Conservation (phyloP, 2,113 vertebrate species). For the Hiodon alosoides region DNA sequence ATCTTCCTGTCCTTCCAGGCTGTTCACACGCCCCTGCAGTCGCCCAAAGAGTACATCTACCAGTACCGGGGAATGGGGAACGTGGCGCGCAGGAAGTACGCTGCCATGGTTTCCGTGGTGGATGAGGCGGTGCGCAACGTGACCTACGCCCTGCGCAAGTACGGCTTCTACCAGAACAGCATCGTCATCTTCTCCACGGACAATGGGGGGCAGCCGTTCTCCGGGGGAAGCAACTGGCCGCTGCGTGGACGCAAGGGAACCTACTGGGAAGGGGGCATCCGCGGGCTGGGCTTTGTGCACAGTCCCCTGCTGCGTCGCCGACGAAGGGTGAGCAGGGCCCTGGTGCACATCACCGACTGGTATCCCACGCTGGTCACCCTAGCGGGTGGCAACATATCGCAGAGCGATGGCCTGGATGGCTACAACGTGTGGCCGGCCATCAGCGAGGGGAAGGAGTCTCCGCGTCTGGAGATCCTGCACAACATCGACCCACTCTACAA, state of each 20-base stretch:
- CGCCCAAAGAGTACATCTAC: slow-evolving; percentile 85
- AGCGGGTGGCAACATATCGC: slow-evolving; percentile 77
- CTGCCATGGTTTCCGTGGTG: slow-evolving; percentile 92
- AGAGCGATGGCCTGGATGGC: slow-evolving; percentile 73
- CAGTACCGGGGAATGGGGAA: slow-evolving; percentile 83
- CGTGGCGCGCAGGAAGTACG: slow-evolving; percentile 82
- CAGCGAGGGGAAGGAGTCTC: slow-evolving; percentile 82
- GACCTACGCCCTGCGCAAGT: slow-evolving; percentile 87
- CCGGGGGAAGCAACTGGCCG: slow-evolving; percentile 93
- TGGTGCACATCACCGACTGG: slow-evolving; percentile 97
- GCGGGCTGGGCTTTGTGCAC: slow-evolving; percentile 90
- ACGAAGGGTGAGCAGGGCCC: slow-evolving; percentile 73
- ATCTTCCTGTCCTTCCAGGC: slow-evolving; percentile 95
- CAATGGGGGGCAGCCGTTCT: slow-evolving; percentile 91
- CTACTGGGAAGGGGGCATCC: slow-evolving; percentile 92
- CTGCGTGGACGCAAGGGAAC: slow-evolving; percentile 93
- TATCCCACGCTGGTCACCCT: slow-evolving; percentile 86
- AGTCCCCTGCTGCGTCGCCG: slow-evolving; percentile 84
- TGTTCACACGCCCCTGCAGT: slow-evolving; percentile 89
- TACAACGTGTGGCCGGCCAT: slow-evolving; percentile 85
- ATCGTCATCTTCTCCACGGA: slow-evolving; percentile 90
- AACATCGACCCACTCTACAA: slow-evolving; percentile 95
- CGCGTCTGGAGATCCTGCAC: slow-evolving; percentile 86
- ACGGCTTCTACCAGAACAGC: slow-evolving; percentile 90
- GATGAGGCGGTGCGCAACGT: slow-evolving; percentile 90